These are phyloP conservation scores for Amphiprion percula DNA, from an alignment of 2,113 vertebrate genomes.

Conservation along the genomic window DNA sequence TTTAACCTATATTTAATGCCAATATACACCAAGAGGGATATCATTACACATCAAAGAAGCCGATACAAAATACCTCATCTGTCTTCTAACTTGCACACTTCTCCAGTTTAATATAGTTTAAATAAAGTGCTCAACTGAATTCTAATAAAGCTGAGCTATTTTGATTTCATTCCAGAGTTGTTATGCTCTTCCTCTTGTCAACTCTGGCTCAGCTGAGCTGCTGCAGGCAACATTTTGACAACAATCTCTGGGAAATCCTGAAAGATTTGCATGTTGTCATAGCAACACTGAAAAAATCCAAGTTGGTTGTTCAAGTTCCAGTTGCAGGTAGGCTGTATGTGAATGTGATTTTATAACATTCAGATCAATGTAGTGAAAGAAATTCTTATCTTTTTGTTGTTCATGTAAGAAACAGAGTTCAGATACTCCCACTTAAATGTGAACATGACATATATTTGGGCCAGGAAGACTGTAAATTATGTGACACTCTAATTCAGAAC, in stretches of 20 bases:
- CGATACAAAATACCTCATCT: constrained; percentile 2
- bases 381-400: background rate
- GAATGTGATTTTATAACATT: background rate
- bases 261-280: constrained; percentile 45
- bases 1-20: background rate
- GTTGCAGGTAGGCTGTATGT: constrained; percentile 5
- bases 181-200: constrained; percentile 23
- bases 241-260: constrained; percentile 42
- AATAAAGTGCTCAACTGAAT: constrained; percentile 23
- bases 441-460: background rate
- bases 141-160: constrained; percentile 39
- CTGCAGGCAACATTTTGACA: constrained; percentile 40
- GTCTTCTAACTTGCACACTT: background rate
- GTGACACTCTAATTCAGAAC: background rate
- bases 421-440: background rate
- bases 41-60: background rate
- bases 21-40: background rate
- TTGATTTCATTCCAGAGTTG: constrained; percentile 24
- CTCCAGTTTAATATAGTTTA: constrained; percentile 11
- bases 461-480: background rate
- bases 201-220: constrained; percentile 32
- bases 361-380: background rate
- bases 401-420: background rate
- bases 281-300: constrained; percentile 43
- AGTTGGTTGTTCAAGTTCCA: background rate